A percentile compares a stretch with the other conserved stretches of the same genome.
phyloP scores from a whole-genome alignment of 2,888 invertebrate species.

The Tromatobia lineatoria region DNA sequence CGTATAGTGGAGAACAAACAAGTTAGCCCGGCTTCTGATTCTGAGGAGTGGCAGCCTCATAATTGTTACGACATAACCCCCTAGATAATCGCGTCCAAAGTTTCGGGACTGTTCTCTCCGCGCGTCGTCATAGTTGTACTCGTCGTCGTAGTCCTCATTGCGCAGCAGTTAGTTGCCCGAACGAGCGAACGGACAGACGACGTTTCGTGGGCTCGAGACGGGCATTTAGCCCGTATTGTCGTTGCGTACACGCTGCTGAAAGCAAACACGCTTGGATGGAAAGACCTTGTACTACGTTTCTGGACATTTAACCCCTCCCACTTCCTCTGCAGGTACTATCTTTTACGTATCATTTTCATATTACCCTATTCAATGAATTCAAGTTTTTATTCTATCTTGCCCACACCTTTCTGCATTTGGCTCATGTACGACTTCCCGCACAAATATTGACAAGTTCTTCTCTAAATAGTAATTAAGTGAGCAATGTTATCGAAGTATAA shows the following conservation, averaged over 20 bases:
- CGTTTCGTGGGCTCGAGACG: constrained; percentile 77
- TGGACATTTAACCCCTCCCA: constrained; percentile 36
- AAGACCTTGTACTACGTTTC: constrained; percentile 55
- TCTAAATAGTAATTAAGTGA: too few species aligned
- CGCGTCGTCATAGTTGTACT: constrained; percentile 48
- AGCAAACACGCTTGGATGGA: constrained; percentile 68
- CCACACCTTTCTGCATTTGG: not conserved
- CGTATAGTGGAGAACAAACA: constrained; percentile 78
- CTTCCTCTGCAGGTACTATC: not conserved
- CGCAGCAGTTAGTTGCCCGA: constrained; percentile 79
- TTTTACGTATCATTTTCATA: constrained; percentile 8
- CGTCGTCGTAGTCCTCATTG: constrained; percentile 48
- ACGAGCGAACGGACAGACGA: constrained; percentile 55
- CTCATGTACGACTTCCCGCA: not conserved
- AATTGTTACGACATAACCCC: constrained; percentile 85
- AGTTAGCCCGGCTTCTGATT: constrained; percentile 83
- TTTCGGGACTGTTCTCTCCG: constrained; percentile 82
- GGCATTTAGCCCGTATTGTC: constrained; percentile 85
- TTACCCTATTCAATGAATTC: not conserved
- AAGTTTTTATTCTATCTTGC: not conserved
- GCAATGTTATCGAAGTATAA: too few species aligned
- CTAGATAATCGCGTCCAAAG: constrained; percentile 85
- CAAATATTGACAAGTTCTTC: too few species aligned
- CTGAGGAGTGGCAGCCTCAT: constrained; percentile 84
- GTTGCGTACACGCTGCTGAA: constrained; percentile 76